phyloP scores from a whole-genome alignment of 2,113 vertebrate species.

The Coregonus clupeaformis region DNA sequence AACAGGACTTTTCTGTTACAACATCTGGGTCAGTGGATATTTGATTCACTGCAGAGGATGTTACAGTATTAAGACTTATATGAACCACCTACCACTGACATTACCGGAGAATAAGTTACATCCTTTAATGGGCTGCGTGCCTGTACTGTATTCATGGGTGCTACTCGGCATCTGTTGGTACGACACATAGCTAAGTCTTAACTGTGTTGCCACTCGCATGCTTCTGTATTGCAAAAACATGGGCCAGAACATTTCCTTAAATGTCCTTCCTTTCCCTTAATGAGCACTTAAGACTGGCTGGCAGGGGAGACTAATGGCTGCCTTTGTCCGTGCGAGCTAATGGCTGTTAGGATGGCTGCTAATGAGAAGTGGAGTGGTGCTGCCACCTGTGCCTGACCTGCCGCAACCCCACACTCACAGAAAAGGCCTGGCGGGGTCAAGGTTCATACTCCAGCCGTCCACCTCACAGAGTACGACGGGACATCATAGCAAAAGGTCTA shows the following conservation, averaged over 20 bases:
- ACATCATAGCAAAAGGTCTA: neutral
- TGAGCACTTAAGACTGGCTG: slow-evolving; percentile 48
- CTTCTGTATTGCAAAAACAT: slow-evolving; percentile 36
- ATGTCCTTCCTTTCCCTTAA: slow-evolving; percentile 48
- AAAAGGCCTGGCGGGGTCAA: neutral
- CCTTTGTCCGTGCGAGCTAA: slow-evolving; percentile 19
- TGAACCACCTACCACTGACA: too few relatives aligned
- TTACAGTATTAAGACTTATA: too few relatives aligned
- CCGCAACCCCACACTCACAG: neutral
- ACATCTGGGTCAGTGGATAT: too few relatives aligned
- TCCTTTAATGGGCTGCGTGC: neutral
- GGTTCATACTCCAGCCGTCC: neutral
- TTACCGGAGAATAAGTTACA: too few relatives aligned
- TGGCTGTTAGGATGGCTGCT: neutral
- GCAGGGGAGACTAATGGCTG: slow-evolving; percentile 43
- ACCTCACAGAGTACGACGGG: neutral
- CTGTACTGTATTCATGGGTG: slow-evolving; percentile 2
- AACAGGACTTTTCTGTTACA: too few relatives aligned
- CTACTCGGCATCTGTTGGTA: slow-evolving; percentile 9
- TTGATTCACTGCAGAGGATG: too few relatives aligned
- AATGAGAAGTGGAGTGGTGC: neutral
- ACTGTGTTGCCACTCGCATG: slow-evolving; percentile 38
- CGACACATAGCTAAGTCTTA: slow-evolving; percentile 10
- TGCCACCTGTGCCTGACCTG: neutral
- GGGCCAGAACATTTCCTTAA: slow-evolving; percentile 29